Conservation (phyloP, 2,797 vertebrate species). For the Hydrocynus forskahlii region DNA sequence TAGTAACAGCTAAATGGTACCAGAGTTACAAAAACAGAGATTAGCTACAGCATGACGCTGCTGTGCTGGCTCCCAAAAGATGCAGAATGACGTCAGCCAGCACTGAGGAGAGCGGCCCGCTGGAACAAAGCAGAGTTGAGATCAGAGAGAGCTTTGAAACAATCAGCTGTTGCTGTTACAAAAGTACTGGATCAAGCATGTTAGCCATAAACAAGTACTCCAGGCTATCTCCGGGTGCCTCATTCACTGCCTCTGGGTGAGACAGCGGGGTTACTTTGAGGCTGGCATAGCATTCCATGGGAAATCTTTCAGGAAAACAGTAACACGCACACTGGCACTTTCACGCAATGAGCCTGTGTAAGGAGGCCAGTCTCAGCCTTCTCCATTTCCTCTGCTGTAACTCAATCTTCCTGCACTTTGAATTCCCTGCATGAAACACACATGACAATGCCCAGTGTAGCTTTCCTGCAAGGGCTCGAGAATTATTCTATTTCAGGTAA, state of each 20-base stretch:
- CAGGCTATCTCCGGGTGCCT: background rate
- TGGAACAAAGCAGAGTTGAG: slow-evolving; percentile 8
- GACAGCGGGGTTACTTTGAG: background rate
- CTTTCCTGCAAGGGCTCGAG: slow-evolving; percentile 11
- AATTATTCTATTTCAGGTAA: slow-evolving; percentile 46
- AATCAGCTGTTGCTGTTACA: background rate
- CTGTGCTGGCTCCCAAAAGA: slow-evolving; percentile 5
- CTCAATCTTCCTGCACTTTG: slow-evolving; percentile 18
- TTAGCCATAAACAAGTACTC: slow-evolving; percentile 19
- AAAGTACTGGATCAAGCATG: background rate
- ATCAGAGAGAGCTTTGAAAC: background rate
- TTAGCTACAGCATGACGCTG: slow-evolving; percentile 1
- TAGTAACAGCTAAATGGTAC: slow-evolving; percentile 13
- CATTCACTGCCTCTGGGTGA: slow-evolving; percentile 3
- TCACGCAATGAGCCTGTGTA: background rate
- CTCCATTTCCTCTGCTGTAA: slow-evolving; percentile 22
- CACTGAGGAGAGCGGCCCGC: background rate
- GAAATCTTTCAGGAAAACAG: slow-evolving; percentile 14
- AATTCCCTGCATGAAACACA: slow-evolving; percentile 29
- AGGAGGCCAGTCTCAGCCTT: slow-evolving; percentile 4
- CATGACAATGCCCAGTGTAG: slow-evolving; percentile 28
- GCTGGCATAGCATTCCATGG: background rate
- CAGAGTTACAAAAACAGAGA: background rate
- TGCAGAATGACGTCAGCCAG: background rate
- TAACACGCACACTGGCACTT: background rate